phyloP scores from a whole-genome alignment of 2,888 invertebrate species.

The Hyppa rectilinea region DNA sequence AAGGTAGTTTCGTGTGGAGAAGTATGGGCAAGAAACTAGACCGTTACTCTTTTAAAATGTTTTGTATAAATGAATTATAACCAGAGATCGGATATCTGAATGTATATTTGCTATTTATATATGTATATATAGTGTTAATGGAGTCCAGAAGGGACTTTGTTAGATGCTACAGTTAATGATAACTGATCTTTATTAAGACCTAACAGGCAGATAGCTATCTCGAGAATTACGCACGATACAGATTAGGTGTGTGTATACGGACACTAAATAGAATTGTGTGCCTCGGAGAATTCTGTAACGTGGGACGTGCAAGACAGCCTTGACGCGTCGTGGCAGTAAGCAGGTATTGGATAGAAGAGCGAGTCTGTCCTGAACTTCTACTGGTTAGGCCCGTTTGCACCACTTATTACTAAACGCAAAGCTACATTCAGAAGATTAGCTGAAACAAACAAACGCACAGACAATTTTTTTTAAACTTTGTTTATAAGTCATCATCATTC shows the following conservation, averaged over 20 bases:
- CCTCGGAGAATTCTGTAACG: conserved; percentile 42
- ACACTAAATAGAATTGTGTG: conserved; percentile 35
- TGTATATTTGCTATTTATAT: no score
- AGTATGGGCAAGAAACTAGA: no score
- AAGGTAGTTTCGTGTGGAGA: no score
- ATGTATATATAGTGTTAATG: no score
- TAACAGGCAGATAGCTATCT: conserved; percentile 13
- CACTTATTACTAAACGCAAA: not conserved
- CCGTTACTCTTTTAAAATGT: no score
- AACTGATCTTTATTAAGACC: conserved; percentile 8
- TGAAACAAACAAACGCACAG: no score
- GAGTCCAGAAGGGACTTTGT: not conserved
- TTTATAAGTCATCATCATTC: no score
- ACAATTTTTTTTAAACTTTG: no score
- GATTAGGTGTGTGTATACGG: conserved; percentile 35
- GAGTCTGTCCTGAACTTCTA: not conserved
- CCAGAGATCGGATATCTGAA: no score
- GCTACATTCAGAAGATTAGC: no score
- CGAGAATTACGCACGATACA: conserved; percentile 42
- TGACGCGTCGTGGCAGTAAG: conserved; percentile 21
- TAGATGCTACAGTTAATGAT: conserved; percentile 3
- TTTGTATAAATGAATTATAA: no score
- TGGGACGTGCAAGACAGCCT: conserved; percentile 46
- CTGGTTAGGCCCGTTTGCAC: not conserved
- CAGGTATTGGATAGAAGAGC: conserved; percentile 10